phyloP scores from a whole-genome alignment of 1,140 invertebrate species.

The Leucophenga varia region DNA sequence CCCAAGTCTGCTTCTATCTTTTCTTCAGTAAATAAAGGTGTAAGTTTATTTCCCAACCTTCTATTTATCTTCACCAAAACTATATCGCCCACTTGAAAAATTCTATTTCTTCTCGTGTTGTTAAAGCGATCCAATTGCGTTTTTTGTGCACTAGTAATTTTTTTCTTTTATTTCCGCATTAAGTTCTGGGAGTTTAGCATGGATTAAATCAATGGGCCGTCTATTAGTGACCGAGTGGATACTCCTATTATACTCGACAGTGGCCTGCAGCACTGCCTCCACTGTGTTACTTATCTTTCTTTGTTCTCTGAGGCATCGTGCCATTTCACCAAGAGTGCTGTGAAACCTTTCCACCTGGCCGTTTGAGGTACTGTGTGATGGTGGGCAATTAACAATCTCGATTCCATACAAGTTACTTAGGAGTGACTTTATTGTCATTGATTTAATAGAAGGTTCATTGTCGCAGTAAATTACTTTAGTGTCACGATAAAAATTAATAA shows the following conservation, averaged over 20 bases:
- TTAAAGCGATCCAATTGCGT: not conserved
- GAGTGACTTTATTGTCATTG: not conserved
- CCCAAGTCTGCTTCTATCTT: not conserved
- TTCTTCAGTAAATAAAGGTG: not conserved
- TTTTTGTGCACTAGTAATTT: not conserved
- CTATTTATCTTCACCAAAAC: conserved; percentile 1
- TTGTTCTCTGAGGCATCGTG: conserved; percentile 2
- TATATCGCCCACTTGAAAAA: not conserved
- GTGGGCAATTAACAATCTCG: not conserved
- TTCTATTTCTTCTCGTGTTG: not conserved
- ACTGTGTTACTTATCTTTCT: not conserved
- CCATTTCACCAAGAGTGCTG: conserved; percentile 6
- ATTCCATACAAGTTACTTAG: not conserved
- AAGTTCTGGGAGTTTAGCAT: not conserved
- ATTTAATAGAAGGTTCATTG: not conserved
- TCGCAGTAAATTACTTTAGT: conserved; percentile 1
- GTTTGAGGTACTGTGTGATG: too few relatives aligned
- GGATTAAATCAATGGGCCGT: conserved; percentile 6
- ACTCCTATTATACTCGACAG: too few relatives aligned
- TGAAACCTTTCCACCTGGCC: too few relatives aligned
- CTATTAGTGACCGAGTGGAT: conserved; percentile 1
- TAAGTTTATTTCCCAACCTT: conserved; percentile 8
- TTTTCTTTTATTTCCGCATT: not conserved
- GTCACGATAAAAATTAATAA: conserved; percentile 1
- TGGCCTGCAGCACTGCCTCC: too few relatives aligned